Percentiles rank a stretch among this genome's conserved stretches.
phyloP scores from a whole-genome alignment of 1,140 invertebrate species.

The Apocrypta bakeri region DNA sequence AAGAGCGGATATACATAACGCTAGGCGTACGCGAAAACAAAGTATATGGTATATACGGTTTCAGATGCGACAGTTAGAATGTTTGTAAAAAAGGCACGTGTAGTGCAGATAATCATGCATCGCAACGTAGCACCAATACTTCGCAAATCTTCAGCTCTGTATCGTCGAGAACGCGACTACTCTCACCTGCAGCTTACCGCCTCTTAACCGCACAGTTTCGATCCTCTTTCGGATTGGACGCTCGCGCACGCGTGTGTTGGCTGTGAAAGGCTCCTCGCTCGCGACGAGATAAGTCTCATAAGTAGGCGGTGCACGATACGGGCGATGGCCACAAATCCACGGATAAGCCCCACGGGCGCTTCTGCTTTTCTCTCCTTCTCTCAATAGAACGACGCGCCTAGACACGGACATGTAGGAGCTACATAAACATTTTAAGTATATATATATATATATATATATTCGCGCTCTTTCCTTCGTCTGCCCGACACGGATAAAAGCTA shows the following conservation, averaged over 20 bases:
- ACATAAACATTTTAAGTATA: neutral
- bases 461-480: neutral
- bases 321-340: conserved; percentile 65
- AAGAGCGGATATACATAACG: no score
- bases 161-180: no score
- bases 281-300: conserved; percentile 65
- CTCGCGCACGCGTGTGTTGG: conserved; percentile 40
- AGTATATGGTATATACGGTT: no score
- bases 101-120: no score
- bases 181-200: conserved; percentile 7
- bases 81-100: no score
- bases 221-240: conserved; percentile 43
- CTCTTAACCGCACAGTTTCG: neutral
- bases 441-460: no score
- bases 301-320: conserved; percentile 68
- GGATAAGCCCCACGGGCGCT: conserved; percentile 43
- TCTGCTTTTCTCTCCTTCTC: conserved; percentile 5
- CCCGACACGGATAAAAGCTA: conserved; percentile 56
- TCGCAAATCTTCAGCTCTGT: no score
- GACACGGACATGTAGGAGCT: neutral
- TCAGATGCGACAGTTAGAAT: no score
- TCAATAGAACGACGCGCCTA: neutral
- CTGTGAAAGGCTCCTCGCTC: conserved; percentile 46
- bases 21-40: no score
- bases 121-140: no score